Evolutionary conservation across 1,140 invertebrate genomes (phyloP).

Genomic region (Drosophila mojavensis): DNA sequence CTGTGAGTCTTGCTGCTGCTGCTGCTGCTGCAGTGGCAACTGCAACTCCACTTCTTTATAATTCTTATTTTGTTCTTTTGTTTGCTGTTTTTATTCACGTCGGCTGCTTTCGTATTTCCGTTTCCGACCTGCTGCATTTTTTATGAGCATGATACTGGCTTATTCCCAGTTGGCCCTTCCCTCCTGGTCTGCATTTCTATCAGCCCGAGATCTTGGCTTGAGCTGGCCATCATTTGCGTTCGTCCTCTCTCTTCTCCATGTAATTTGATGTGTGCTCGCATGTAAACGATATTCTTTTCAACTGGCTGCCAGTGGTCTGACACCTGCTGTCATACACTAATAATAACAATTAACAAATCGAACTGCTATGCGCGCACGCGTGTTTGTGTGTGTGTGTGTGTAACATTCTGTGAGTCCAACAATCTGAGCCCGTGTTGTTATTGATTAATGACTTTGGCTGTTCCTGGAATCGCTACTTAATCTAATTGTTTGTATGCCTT

Average conservation of each 20-base stretch:
- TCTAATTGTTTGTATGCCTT: conserved; percentile 66
- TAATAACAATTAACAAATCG: conserved; percentile 74
- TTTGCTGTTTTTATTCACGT: conserved; percentile 22
- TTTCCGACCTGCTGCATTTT: conserved; percentile 64
- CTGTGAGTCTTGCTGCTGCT: conserved; percentile 16
- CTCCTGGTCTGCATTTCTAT: not conserved
- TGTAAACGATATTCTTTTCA: conserved; percentile 36
- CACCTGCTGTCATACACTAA: conserved; percentile 46
- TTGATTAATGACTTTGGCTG: conserved; percentile 49
- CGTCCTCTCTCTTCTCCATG: conserved; percentile 11
- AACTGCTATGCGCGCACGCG: conserved; percentile 9
- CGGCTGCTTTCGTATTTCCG: conserved; percentile 57
- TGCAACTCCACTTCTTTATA: conserved; percentile 37
- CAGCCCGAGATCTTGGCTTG: conserved; percentile 34
- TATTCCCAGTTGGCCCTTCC: conserved; percentile 7
- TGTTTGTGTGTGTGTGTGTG: conserved; percentile 1
- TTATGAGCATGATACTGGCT: conserved; percentile 31
- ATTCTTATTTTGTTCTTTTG: conserved; percentile 16
- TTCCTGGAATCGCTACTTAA: conserved; percentile 69
- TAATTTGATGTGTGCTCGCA: conserved; percentile 52
- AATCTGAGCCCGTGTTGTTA: conserved; percentile 50
- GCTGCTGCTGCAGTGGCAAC: conserved; percentile 4
- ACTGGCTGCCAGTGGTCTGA: conserved; percentile 22
- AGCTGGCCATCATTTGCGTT: conserved; percentile 44
- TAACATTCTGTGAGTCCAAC: conserved; percentile 2